Evolutionary conservation across 2,888 invertebrate genomes (phyloP).

Genomic region (Metalampra italica): DNA sequence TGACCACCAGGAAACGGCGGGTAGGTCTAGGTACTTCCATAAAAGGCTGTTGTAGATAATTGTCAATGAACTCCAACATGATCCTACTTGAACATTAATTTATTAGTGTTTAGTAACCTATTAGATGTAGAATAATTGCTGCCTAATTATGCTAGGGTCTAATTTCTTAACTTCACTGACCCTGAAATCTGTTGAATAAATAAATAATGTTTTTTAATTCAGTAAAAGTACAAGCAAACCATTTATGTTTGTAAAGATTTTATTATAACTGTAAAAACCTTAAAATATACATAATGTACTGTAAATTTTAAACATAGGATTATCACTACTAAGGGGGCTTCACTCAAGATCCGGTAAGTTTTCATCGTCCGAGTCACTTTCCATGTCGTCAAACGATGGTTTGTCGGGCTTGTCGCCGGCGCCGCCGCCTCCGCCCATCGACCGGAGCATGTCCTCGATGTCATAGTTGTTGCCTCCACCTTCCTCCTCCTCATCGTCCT

Average conservation of each 20-base stretch:
- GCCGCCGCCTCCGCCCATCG: slow-evolving; percentile 80
- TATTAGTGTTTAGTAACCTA: too few relatives aligned
- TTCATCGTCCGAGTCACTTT: slow-evolving; percentile 89
- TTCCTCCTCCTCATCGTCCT: slow-evolving; percentile 93
- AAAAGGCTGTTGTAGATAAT: too few relatives aligned
- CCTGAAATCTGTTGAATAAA: too few relatives aligned
- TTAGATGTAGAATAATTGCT: too few relatives aligned
- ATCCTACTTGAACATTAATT: too few relatives aligned
- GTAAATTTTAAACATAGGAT: slow-evolving; percentile 47
- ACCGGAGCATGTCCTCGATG: slow-evolving; percentile 85
- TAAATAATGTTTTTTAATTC: too few relatives aligned
- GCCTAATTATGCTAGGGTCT: too few relatives aligned
- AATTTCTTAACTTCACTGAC: too few relatives aligned
- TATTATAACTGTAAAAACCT: slow-evolving; percentile 76
- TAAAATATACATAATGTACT: slow-evolving; percentile 60
- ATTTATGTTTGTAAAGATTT: slow-evolving; percentile 41
- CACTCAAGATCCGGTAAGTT: slow-evolving; percentile 87
- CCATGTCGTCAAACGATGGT: slow-evolving; percentile 87
- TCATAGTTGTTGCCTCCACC: slow-evolving; percentile 66
- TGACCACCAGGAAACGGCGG: too few relatives aligned
- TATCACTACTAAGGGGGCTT: slow-evolving; percentile 42
- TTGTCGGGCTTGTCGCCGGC: slow-evolving; percentile 76
- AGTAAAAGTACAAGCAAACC: background rate
- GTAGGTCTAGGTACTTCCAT: too few relatives aligned
- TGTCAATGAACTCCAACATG: too few relatives aligned